phyloP scores from a whole-genome alignment of 2,888 invertebrate genomes.

The Campopleginae sp. region DNA sequence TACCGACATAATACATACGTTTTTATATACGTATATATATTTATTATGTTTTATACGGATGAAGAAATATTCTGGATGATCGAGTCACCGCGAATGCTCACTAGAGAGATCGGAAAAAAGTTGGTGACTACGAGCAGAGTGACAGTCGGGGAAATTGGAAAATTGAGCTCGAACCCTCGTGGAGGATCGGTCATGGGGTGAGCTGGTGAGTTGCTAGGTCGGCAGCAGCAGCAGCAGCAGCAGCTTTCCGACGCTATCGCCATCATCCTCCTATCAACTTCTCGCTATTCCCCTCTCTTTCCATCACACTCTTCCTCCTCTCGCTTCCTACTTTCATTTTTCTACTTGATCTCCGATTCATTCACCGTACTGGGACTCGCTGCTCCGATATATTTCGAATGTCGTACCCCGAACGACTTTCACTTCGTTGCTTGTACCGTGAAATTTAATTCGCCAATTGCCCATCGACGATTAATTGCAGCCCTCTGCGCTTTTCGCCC shows the following conservation, averaged over 20 bases:
- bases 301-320: background rate
- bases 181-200: slow-evolving; percentile 69
- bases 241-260: slow-evolving; percentile 40
- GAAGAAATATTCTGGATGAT: slow-evolving; percentile 77
- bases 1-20: background rate
- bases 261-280: slow-evolving; percentile 29
- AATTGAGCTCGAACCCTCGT: slow-evolving; percentile 78
- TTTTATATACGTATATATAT: slow-evolving; percentile 1
- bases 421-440: slow-evolving; percentile 48
- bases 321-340: slow-evolving; percentile 25
- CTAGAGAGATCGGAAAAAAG: slow-evolving; percentile 43
- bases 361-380: slow-evolving; percentile 33
- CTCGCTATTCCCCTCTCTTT: slow-evolving; percentile 13
- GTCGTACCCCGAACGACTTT: slow-evolving; percentile 29
- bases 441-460: slow-evolving; percentile 67
- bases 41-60: slow-evolving; percentile 58
- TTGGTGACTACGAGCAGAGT: slow-evolving; percentile 74
- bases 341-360: slow-evolving; percentile 48
- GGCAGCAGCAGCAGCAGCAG: slow-evolving; percentile 38
- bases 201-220: slow-evolving; percentile 41
- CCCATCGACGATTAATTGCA: slow-evolving; percentile 58
- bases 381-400: slow-evolving; percentile 52
- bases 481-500: slow-evolving; percentile 22
- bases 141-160: slow-evolving; percentile 82
- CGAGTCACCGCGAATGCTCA: slow-evolving; percentile 52